phyloP scores from a whole-genome alignment of 2,113 vertebrate species.

The Pipa parva region DNA sequence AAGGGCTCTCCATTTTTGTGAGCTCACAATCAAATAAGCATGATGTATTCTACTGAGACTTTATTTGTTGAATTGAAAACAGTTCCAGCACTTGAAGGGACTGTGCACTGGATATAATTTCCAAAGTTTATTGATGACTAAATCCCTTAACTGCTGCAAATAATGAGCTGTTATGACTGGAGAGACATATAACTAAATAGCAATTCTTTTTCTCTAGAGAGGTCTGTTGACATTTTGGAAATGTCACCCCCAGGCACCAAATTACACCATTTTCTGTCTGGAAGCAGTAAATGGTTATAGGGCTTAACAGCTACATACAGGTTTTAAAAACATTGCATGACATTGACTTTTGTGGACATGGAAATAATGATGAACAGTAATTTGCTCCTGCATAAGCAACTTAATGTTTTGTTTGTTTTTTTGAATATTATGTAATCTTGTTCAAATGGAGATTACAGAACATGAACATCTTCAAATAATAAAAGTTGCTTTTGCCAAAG shows the following conservation, averaged over 20 bases:
- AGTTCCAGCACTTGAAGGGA: background rate
- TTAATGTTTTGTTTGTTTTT: no score
- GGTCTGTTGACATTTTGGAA: conserved; percentile 20
- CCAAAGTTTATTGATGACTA: background rate
- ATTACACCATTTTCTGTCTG: conserved; percentile 13
- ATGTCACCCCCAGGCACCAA: background rate
- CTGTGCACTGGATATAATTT: background rate
- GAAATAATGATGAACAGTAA: no score
- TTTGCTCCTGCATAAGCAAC: no score
- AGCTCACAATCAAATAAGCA: no score
- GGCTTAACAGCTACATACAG: background rate
- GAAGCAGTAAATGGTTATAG: background rate
- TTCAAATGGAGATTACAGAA: no score
- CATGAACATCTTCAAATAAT: no score
- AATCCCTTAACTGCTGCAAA: background rate
- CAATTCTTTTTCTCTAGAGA: background rate
- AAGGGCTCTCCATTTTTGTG: no score
- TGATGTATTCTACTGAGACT: no score
- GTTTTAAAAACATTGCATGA: background rate
- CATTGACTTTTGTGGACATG: no score
- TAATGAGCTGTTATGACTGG: background rate
- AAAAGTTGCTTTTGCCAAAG: no score
- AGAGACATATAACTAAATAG: background rate
- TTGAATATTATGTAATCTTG: no score
- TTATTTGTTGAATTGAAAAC: background rate